These are phyloP conservation scores for Amiota minor DNA, from an alignment of 2,888 invertebrate species.

Conservation along the genomic window DNA sequence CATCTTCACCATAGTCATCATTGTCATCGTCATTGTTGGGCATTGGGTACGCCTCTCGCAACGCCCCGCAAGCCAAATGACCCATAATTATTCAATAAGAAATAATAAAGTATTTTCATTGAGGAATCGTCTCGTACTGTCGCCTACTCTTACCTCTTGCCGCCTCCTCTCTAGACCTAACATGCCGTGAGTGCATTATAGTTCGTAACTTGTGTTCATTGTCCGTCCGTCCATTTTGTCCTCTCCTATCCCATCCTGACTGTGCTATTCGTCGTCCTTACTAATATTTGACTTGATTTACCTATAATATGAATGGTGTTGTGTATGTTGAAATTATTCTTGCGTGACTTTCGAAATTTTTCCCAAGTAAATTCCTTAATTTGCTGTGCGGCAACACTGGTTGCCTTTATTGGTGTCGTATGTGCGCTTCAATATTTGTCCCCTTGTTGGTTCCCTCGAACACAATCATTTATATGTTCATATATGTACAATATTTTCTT, in stretches of 20 bases:
- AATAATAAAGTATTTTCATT: slow-evolving; percentile 61
- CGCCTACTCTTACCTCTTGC: no score
- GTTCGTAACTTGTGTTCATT: no score
- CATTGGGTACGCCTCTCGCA: slow-evolving; percentile 29
- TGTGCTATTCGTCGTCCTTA: background rate
- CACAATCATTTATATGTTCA: no score
- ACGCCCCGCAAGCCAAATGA: slow-evolving; percentile 59
- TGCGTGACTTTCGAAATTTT: slow-evolving; percentile 65
- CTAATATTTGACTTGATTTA: slow-evolving; percentile 20
- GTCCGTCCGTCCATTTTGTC: background rate
- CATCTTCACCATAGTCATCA: background rate
- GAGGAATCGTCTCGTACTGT: slow-evolving; percentile 17
- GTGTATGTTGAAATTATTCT: slow-evolving; percentile 58
- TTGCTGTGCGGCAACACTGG: slow-evolving; percentile 48
- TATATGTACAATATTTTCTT: no score
- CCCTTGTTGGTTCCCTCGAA: no score
- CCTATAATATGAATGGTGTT: background rate
- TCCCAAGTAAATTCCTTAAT: slow-evolving; percentile 61
- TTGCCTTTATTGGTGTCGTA: slow-evolving; percentile 24
- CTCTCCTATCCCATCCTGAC: background rate
- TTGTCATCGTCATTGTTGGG: slow-evolving; percentile 12
- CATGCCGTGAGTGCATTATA: no score
- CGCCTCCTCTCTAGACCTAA: no score
- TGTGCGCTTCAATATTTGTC: no score
- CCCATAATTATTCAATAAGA: slow-evolving; percentile 72